These are phyloP conservation scores for Opisthocomus hoazin DNA, from an alignment of 2,113 vertebrate species.

Conservation along the genomic window DNA sequence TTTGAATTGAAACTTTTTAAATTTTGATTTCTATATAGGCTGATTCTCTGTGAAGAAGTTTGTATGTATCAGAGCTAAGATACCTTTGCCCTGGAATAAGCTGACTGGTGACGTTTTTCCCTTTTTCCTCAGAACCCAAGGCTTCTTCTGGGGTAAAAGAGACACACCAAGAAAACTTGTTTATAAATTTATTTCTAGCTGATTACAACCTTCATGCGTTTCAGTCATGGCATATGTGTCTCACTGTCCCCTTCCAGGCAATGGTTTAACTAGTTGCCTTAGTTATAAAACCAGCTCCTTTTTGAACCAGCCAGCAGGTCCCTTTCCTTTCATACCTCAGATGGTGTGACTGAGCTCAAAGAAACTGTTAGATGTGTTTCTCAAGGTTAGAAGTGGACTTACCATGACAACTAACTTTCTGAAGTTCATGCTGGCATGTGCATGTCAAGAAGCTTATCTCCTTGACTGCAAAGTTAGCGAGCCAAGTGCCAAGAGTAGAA, in stretches of 20 bases:
- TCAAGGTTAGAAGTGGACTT: neutral
- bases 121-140: neutral
- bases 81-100: neutral
- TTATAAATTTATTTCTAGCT: neutral
- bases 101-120: neutral
- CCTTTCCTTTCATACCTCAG: neutral
- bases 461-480: neutral
- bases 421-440: neutral
- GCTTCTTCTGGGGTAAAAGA: neutral
- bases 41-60: neutral
- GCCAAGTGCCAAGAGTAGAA: neutral
- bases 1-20: neutral
- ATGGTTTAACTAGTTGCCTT: neutral
- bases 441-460: neutral
- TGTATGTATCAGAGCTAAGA: neutral
- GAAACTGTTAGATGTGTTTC: neutral
- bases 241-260: neutral
- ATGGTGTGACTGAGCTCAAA: neutral
- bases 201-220: neutral
- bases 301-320: neutral
- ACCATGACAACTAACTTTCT: neutral
- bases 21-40: neutral
- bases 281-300: neutral
- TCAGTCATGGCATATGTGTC: neutral
- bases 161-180: neutral